Evolutionary conservation across 2,797 vertebrate species (phyloP).

Genomic region (Muscicapa comitata): DNA sequence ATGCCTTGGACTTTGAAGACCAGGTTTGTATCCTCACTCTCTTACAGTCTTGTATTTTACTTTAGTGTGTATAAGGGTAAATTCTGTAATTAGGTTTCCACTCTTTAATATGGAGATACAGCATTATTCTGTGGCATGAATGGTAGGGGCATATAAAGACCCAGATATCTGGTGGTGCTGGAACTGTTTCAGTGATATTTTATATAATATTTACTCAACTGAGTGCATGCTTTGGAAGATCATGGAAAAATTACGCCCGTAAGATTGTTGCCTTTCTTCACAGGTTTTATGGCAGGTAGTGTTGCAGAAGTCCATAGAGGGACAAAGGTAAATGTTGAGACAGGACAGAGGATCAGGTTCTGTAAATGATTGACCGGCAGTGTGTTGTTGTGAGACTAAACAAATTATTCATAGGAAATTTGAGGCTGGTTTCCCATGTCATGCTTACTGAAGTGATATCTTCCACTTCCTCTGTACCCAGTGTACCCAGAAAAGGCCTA

Average conservation of each 20-base stretch:
- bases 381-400: neutral
- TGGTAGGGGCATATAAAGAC: neutral
- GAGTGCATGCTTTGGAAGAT: neutral
- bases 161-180: neutral
- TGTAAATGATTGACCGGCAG: neutral
- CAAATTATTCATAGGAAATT: slow-evolving; percentile 22
- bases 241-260: neutral
- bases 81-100: neutral
- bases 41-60: neutral
- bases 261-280: neutral
- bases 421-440: neutral
- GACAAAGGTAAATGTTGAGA: neutral
- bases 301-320: neutral
- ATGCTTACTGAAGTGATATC: neutral
- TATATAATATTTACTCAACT: neutral
- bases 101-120: neutral
- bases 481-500: neutral
- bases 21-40: neutral
- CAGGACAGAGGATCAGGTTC: neutral
- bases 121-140: neutral
- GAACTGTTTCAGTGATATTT: neutral
- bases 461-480: neutral
- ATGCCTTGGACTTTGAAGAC: neutral
- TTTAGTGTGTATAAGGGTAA: neutral
- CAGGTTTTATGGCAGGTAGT: neutral